Conservation (phyloP, 2,888 invertebrate species). For the Biston stratarius region DNA sequence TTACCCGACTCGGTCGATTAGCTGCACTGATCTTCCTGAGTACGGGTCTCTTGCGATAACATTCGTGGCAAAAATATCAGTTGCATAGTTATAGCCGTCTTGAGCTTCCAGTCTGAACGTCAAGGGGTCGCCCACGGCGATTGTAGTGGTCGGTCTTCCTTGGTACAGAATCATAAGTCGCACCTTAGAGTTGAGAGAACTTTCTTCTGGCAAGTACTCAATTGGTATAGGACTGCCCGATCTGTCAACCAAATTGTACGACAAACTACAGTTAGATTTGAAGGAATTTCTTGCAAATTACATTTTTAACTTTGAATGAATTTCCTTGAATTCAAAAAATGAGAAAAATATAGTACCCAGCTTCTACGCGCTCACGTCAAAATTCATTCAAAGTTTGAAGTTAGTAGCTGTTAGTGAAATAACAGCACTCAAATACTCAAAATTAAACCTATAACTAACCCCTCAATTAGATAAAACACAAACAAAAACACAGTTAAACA, state of each 20-base stretch:
- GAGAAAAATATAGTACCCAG: background rate
- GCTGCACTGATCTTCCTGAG: conserved; percentile 94
- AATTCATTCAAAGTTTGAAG: conserved; percentile 78
- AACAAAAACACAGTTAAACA: conserved; percentile 38
- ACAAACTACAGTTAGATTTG: conserved; percentile 82
- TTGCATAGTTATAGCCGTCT: conserved; percentile 94
- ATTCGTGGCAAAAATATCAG: conserved; percentile 97
- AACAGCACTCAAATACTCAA: conserved; percentile 79
- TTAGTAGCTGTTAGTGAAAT: conserved; percentile 86
- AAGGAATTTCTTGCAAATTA: conserved; percentile 41
- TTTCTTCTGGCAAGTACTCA: conserved; percentile 96
- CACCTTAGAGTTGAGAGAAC: conserved; percentile 95
- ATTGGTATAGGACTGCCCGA: conserved; percentile 97
- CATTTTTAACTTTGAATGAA: conserved; percentile 75
- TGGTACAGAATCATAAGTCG: conserved; percentile 95
- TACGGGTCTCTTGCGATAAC: conserved; percentile 97
- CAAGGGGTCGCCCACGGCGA: conserved; percentile 96
- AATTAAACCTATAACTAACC: conserved; percentile 52
- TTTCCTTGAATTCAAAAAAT: conserved; percentile 31
- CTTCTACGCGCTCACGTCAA: conserved; percentile 16
- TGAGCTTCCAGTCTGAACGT: conserved; percentile 96
- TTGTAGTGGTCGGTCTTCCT: conserved; percentile 96
- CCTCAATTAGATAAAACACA: conserved; percentile 42
- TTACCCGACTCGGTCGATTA: conserved; percentile 96
- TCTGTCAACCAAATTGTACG: conserved; percentile 86